A percentile compares a stretch with the other conserved stretches of the same genome.
Conservation (phyloP, 2,888 invertebrate genomes). For the Mesorhabditis belari region DNA sequence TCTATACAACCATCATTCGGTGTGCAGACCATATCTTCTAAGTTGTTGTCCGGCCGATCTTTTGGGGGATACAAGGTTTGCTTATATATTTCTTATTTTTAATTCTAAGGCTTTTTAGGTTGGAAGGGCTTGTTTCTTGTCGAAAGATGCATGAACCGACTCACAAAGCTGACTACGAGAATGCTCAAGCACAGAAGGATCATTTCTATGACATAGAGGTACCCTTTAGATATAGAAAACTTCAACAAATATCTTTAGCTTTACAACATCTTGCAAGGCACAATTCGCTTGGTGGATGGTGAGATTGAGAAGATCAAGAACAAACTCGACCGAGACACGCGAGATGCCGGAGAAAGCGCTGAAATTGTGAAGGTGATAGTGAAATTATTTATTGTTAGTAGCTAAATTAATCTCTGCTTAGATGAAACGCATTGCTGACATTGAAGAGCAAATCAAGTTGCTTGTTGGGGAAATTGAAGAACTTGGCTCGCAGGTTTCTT, state of each 20-base stretch:
- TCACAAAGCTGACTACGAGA: slow-evolving; percentile 92
- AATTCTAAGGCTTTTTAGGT: too few species aligned
- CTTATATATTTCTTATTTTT: slow-evolving; percentile 8
- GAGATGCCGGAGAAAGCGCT: slow-evolving; percentile 7
- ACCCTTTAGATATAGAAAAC: slow-evolving; percentile 6
- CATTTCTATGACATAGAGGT: slow-evolving; percentile 93
- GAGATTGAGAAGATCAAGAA: slow-evolving; percentile 41
- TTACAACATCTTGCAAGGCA: slow-evolving; percentile 39
- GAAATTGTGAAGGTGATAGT: slow-evolving; percentile 37
- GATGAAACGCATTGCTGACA: slow-evolving; percentile 18
- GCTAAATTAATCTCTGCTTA: background rate
- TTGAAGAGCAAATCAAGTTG: slow-evolving; percentile 22
- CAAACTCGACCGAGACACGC: slow-evolving; percentile 6
- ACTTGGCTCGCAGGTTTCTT: slow-evolving; percentile 47
- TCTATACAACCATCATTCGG: slow-evolving; percentile 56
- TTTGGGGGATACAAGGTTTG: slow-evolving; percentile 95
- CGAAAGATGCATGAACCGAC: slow-evolving; percentile 93
- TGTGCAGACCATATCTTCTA: slow-evolving; percentile 97
- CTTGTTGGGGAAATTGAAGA: slow-evolving; percentile 35
- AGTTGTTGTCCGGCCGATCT: slow-evolving; percentile 99
- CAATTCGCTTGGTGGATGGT: slow-evolving; percentile 38
- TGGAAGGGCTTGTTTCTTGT: slow-evolving; percentile 64
- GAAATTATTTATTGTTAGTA: background rate
- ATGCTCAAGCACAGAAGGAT: slow-evolving; percentile 73
- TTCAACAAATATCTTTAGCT: slow-evolving; percentile 23